Conservation (phyloP, 2,797 vertebrate species). For the Gobio occitaniae region DNA sequence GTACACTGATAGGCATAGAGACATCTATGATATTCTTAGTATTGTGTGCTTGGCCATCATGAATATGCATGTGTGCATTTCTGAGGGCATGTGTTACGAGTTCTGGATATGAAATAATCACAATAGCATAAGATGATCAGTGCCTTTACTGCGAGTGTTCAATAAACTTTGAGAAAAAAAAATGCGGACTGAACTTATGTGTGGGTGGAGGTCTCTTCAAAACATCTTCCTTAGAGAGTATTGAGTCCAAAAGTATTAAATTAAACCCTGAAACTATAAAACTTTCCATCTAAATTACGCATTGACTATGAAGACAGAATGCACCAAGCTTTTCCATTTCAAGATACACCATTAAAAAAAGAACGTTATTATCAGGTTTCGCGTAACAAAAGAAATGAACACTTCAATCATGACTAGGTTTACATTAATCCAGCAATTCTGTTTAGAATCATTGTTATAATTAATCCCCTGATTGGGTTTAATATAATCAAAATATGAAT, state of each 20-base stretch:
- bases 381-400: slow-evolving; percentile 16
- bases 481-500: slow-evolving; percentile 48
- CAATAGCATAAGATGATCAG: background rate
- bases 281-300: slow-evolving; percentile 27
- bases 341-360: background rate
- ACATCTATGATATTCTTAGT: slow-evolving; percentile 4
- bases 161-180: slow-evolving; percentile 24
- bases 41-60: slow-evolving; percentile 2
- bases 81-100: slow-evolving; percentile 7
- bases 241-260: slow-evolving; percentile 17
- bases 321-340: slow-evolving; percentile 3
- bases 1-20: background rate
- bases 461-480: slow-evolving; percentile 49
- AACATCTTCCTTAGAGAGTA: slow-evolving; percentile 22
- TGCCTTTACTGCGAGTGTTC: slow-evolving; percentile 21
- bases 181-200: background rate
- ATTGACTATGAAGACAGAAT: background rate
- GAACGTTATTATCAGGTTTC: background rate
- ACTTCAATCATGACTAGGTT: slow-evolving; percentile 24
- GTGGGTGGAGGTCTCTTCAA: slow-evolving; percentile 41
- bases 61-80: slow-evolving; percentile 39
- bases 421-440: slow-evolving; percentile 44
- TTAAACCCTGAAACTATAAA: slow-evolving; percentile 11
- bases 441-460: slow-evolving; percentile 35
- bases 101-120: slow-evolving; percentile 33